Evolutionary conservation across 2,888 invertebrate genomes (phyloP).

Genomic region (Drosophila kanekoi): DNA sequence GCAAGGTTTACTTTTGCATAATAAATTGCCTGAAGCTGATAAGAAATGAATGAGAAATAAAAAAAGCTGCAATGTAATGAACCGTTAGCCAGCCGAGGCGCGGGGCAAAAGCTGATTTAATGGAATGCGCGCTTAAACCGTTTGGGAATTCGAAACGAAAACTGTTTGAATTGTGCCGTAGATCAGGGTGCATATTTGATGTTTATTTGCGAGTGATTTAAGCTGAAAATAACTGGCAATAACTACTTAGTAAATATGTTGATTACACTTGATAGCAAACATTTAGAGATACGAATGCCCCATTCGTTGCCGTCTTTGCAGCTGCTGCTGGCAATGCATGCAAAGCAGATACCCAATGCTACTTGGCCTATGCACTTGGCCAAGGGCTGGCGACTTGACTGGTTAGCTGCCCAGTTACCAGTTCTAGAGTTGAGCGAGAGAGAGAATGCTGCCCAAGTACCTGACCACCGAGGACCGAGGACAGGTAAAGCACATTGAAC

Average conservation of each 20-base stretch:
- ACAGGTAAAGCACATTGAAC: constrained; percentile 79
- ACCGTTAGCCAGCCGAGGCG: neutral
- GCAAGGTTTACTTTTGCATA: neutral
- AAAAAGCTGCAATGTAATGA: neutral
- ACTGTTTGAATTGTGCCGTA: neutral
- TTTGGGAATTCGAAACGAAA: constrained; percentile 1
- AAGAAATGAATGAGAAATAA: neutral
- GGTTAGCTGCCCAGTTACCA: constrained; percentile 47
- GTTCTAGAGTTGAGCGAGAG: constrained; percentile 36
- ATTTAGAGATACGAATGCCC: constrained; percentile 18
- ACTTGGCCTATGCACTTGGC: constrained; percentile 51
- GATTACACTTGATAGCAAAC: constrained; percentile 29
- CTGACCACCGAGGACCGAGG: constrained; percentile 53
- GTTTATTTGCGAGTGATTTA: neutral
- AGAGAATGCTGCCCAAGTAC: constrained; percentile 50
- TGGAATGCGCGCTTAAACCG: neutral
- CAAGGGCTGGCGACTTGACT: constrained; percentile 52
- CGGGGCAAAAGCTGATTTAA: neutral
- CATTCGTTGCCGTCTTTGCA: constrained; percentile 16
- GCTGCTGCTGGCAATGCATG: constrained; percentile 30
- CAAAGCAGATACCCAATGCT: constrained; percentile 51
- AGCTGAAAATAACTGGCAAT: constrained; percentile 11
- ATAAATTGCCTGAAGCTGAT: neutral
- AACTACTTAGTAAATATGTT: constrained; percentile 5
- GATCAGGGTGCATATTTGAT: neutral